These are phyloP conservation scores for Glaucomys volans DNA, from an alignment of 2,113 vertebrate species.

Conservation along the genomic window DNA sequence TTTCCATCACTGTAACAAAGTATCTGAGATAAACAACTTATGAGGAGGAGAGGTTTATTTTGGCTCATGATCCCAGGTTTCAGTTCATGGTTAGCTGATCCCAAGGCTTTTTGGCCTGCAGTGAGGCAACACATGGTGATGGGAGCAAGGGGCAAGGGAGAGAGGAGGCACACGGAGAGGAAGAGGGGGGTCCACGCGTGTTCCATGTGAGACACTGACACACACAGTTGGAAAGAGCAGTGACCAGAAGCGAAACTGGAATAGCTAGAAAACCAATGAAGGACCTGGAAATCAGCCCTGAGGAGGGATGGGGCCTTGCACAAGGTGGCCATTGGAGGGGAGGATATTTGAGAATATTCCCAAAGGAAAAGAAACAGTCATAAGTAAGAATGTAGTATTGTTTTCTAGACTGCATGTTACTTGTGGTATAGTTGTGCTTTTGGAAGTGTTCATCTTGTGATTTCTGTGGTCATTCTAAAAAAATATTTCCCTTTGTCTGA, in stretches of 20 bases:
- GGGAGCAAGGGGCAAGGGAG: background rate
- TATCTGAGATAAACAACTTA: background rate
- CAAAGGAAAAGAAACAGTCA: too few species aligned
- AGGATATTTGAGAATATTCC: too few species aligned
- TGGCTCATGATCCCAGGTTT: background rate
- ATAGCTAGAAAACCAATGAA: background rate
- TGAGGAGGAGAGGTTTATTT: background rate
- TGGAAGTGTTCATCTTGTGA: background rate
- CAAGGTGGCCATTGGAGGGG: too few species aligned
- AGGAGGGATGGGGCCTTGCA: too few species aligned
- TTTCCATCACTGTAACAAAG: background rate
- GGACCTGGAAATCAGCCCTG: background rate
- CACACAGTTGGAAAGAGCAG: background rate
- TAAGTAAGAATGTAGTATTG: too few species aligned
- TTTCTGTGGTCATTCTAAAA: background rate
- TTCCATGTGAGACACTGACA: too few species aligned
- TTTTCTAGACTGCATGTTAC: background rate
- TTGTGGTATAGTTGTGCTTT: background rate
- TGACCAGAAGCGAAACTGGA: too few species aligned
- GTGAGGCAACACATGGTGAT: background rate
- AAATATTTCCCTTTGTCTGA: conserved; percentile 2
- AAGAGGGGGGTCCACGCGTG: background rate
- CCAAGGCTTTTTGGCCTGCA: background rate
- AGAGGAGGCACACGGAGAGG: too few species aligned
- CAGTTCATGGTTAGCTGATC: background rate